A percentile compares a stretch with the other conserved stretches of the same genome.
Conservation (phyloP, 2,888 invertebrate species). For the Falcaria lacertinaria region DNA sequence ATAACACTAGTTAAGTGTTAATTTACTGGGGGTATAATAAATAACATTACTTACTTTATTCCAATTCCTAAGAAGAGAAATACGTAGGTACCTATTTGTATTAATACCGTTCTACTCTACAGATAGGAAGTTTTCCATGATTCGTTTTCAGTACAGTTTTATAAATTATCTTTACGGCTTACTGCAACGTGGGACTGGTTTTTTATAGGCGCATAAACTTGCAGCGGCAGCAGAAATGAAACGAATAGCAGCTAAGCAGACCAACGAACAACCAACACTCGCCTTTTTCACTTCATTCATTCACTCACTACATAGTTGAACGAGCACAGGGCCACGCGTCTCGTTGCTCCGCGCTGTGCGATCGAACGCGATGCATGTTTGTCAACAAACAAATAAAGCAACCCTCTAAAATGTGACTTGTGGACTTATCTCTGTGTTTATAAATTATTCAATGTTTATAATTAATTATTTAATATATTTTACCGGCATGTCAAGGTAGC, state of each 20-base stretch:
- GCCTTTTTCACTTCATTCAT: conserved; percentile 28
- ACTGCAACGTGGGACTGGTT: neutral
- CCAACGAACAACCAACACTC: too few relatives aligned
- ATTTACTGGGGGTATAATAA: too few relatives aligned
- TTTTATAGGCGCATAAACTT: neutral
- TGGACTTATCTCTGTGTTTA: conserved; percentile 33
- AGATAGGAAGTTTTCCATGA: too few relatives aligned
- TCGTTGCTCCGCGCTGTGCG: conserved; percentile 26
- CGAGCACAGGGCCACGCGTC: conserved; percentile 36
- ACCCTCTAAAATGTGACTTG: conserved; percentile 34
- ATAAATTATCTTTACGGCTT: too few relatives aligned
- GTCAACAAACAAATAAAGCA: conserved; percentile 51
- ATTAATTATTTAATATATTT: conserved; percentile 22
- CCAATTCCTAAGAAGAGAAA: too few relatives aligned
- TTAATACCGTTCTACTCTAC: too few relatives aligned
- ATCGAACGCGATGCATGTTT: conserved; percentile 60
- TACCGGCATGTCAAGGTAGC: conserved; percentile 32
- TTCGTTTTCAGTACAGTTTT: too few relatives aligned
- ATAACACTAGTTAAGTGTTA: too few relatives aligned
- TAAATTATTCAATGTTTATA: conserved; percentile 26
- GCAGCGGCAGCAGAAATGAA: neutral
- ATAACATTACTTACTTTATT: too few relatives aligned
- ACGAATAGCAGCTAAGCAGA: too few relatives aligned
- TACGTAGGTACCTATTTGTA: too few relatives aligned
- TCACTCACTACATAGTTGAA: conserved; percentile 58